Evolutionary conservation across 2,888 invertebrate genomes (phyloP).

Genomic region (Bhutanitis thaidina): DNA sequence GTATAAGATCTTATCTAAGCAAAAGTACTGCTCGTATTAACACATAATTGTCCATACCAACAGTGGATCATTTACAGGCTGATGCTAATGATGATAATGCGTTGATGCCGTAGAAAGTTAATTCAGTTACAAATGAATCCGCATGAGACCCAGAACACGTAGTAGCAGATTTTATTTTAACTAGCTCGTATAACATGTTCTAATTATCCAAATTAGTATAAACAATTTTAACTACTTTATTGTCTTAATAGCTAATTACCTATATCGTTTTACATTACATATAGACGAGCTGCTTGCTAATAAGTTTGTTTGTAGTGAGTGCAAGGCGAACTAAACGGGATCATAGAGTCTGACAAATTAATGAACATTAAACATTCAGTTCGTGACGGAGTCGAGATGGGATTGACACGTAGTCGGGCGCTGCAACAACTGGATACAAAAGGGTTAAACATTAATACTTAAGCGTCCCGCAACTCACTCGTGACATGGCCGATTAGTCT

Average conservation of each 20-base stretch:
- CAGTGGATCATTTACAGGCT: no score
- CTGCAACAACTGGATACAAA: constrained; percentile 53
- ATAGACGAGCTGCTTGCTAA: constrained; percentile 25
- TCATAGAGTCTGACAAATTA: constrained; percentile 63
- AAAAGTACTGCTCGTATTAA: no score
- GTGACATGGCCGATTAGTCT: constrained; percentile 72
- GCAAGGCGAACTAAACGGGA: constrained; percentile 35
- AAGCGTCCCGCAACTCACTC: constrained; percentile 61
- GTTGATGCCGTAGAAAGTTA: no score
- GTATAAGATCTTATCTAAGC: no score
- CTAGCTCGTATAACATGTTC: no score
- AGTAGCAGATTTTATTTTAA: no score
- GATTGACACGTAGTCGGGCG: constrained; percentile 69
- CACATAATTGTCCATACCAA: no score
- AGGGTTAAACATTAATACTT: constrained; percentile 77
- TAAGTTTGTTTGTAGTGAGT: constrained; percentile 16
- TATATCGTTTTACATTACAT: background rate
- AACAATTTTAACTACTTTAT: no score
- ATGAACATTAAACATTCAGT: constrained; percentile 71
- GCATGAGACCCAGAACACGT: no score
- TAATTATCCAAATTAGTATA: no score
- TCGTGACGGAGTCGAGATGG: constrained; percentile 43
- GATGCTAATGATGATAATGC: no score
- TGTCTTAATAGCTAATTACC: background rate
- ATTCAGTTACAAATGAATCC: no score